Percentiles rank a stretch among this genome's conserved stretches.
Conservation (phyloP, 2,888 invertebrate genomes). For the Willowsia nigromaculata region DNA sequence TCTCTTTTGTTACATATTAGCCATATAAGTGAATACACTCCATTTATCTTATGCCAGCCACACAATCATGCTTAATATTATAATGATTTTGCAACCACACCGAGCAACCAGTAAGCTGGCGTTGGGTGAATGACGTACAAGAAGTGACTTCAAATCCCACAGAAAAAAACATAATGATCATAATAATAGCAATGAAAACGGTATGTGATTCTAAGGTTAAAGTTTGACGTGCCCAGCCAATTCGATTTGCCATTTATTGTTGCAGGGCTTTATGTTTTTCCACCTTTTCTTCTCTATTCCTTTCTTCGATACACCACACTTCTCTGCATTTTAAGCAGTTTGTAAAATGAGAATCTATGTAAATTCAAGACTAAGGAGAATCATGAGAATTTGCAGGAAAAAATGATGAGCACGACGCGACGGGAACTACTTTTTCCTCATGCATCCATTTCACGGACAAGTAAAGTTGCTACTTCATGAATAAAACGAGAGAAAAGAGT, state of each 20-base stretch:
- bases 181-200: not conserved
- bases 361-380: no score
- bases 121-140: not conserved
- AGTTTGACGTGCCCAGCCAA: not conserved
- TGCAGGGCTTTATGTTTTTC: not conserved
- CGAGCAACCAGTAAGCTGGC: not conserved
- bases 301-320: no score
- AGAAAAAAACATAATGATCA: not conserved
- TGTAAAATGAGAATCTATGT: no score
- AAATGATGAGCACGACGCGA: not conserved
- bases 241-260: not conserved
- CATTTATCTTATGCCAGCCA: not conserved
- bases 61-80: not conserved
- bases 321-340: no score
- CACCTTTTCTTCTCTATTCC: not conserved
- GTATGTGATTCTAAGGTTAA: not conserved
- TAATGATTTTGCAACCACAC: not conserved
- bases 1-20: not conserved
- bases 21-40: not conserved
- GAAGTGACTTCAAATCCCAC: not conserved
- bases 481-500: no score
- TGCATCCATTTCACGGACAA: not conserved
- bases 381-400: not conserved
- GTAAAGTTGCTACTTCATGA: no score
- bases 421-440: not conserved